These are phyloP conservation scores for Lithobates pipiens DNA, from an alignment of 2,797 vertebrate genomes.

Conservation along the genomic window DNA sequence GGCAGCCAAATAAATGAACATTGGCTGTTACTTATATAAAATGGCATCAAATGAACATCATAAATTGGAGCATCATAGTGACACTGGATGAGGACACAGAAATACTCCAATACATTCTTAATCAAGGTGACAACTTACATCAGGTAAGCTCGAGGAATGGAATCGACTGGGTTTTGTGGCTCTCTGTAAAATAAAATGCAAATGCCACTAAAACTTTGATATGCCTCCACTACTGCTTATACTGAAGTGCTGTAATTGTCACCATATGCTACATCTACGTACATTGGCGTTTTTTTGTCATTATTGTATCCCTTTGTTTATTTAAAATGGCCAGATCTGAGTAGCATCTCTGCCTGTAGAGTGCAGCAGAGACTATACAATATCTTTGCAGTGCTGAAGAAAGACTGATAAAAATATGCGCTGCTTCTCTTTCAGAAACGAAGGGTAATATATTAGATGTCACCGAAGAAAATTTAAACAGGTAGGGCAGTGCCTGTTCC, in stretches of 20 bases:
- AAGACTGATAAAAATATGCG: not conserved
- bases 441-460: conserved; percentile 12
- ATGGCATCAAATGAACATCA: too few species aligned
- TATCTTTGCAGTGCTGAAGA: not conserved
- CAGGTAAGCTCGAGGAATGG: not conserved
- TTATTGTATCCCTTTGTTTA: not conserved
- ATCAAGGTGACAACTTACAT: not conserved
- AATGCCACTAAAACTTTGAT: not conserved
- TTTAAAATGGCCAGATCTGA: not conserved
- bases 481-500: conserved; percentile 17
- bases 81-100: too few species aligned
- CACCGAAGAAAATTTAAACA: conserved; percentile 10
- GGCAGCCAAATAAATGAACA: too few species aligned
- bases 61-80: too few species aligned
- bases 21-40: too few species aligned
- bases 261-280: not conserved
- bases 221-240: not conserved
- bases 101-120: too few species aligned
- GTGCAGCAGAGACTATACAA: conserved; percentile 47
- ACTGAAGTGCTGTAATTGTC: not conserved
- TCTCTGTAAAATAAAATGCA: not conserved
- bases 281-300: not conserved
- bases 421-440: not conserved
- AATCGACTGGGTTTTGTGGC: not conserved
- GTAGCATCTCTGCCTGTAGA: conserved; percentile 31